Conservation (phyloP, 2,113 vertebrate species). For the Menura novaehollandiae region DNA sequence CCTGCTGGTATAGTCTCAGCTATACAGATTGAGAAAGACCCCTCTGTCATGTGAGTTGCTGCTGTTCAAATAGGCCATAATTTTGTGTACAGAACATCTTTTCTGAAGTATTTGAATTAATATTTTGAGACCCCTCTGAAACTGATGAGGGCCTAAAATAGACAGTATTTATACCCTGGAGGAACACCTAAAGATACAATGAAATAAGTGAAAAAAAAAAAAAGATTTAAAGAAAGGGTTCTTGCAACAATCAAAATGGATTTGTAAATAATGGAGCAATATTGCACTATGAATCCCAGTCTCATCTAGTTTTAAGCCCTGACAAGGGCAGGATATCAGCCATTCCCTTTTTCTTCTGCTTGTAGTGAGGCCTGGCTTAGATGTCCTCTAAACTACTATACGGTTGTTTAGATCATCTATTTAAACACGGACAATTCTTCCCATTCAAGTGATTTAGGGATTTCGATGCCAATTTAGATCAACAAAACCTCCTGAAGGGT, state of each 20-base stretch:
- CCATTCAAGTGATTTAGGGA: not conserved
- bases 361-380: not conserved
- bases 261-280: not conserved
- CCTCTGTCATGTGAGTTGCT: not conserved
- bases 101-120: not conserved
- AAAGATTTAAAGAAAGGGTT: not conserved
- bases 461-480: not conserved
- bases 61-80: not conserved
- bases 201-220: not conserved
- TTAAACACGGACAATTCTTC: not conserved
- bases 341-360: not conserved
- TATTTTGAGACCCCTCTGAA: not conserved
- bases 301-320: not conserved
- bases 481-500: not conserved
- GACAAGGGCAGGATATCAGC: not conserved
- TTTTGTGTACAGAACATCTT: not conserved
- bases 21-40: not conserved
- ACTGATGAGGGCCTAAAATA: not conserved
- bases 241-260: not conserved
- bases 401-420: not conserved
- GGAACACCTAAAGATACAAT: not conserved
- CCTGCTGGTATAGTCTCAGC: not conserved
- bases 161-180: not conserved
- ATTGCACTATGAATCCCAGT: not conserved
- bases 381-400: rapidly evolving